Conservation (phyloP, 2,113 vertebrate species). For the Cacatua alba region DNA sequence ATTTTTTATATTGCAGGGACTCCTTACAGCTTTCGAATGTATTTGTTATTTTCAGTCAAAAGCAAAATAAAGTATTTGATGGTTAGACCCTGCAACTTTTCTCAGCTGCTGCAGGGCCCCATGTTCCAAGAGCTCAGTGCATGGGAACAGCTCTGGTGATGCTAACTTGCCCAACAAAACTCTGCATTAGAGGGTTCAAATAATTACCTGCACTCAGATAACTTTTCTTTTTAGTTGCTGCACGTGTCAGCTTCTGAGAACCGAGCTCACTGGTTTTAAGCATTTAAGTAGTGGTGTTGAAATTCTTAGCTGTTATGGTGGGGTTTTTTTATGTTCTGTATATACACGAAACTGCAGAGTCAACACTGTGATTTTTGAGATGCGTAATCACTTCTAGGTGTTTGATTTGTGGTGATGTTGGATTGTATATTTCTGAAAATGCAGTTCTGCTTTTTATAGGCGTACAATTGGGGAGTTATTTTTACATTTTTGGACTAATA, state of each 20-base stretch:
- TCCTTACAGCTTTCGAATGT: not conserved
- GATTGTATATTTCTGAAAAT: not conserved
- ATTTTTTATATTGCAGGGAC: not conserved
- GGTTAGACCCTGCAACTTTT: not conserved
- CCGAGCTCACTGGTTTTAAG: not conserved
- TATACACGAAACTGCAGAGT: not conserved
- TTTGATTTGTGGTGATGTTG: not conserved
- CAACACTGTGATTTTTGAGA: not conserved
- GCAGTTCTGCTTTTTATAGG: not conserved
- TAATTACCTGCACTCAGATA: too few relatives aligned
- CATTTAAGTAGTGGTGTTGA: not conserved
- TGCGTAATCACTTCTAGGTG: not conserved
- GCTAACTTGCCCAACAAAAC: not conserved
- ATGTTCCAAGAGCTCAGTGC: fast-evolving
- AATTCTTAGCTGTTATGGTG: not conserved
- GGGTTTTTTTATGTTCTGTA: not conserved
- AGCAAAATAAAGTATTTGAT: not conserved
- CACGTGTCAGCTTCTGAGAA: not conserved
- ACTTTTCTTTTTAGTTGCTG: not conserved
- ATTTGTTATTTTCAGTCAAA: not conserved
- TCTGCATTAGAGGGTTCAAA: not conserved
- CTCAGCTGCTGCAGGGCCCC: not conserved
- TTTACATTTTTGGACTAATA: not conserved
- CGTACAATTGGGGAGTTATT: not conserved
- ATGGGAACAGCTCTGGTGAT: not conserved